phyloP scores from a whole-genome alignment of 2,797 vertebrate genomes.

The Lagorchestes hirsutus region DNA sequence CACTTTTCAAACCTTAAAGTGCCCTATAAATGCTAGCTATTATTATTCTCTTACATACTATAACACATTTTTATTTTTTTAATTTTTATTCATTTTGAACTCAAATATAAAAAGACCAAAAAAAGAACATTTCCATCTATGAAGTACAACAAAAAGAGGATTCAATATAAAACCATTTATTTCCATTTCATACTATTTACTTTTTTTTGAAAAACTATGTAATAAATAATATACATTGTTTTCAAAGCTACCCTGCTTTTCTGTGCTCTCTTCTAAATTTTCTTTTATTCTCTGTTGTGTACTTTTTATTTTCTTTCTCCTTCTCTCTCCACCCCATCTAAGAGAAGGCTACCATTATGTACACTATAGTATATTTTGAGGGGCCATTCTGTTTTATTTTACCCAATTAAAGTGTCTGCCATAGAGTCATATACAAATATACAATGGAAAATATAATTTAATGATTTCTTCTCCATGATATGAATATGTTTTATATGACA shows the following conservation, averaged over 20 bases:
- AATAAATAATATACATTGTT: not conserved
- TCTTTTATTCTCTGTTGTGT: not conserved
- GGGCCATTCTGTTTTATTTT: not conserved
- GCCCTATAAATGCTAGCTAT: not conserved
- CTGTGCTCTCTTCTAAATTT: not conserved
- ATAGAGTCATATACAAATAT: not conserved
- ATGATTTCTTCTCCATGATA: not conserved
- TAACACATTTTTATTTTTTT: not conserved
- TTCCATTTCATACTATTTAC: too few relatives aligned
- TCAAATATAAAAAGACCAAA: not conserved
- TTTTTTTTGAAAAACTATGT: not conserved
- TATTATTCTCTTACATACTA: not conserved
- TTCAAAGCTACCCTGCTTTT: not conserved
- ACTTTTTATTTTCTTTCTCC: not conserved
- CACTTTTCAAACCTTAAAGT: too few relatives aligned
- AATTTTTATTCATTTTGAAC: not conserved
- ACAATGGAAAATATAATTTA: not conserved
- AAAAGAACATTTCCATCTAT: not conserved
- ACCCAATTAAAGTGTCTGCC: not conserved
- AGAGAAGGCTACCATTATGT: not conserved
- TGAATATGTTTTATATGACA: not conserved
- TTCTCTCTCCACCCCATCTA: too few relatives aligned
- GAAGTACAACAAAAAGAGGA: not conserved
- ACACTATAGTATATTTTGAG: not conserved
- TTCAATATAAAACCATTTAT: not conserved